Conservation (phyloP, 37 sponge, comb jelly and placozoan species). For the Aphrocallistes beatrix region DNA sequence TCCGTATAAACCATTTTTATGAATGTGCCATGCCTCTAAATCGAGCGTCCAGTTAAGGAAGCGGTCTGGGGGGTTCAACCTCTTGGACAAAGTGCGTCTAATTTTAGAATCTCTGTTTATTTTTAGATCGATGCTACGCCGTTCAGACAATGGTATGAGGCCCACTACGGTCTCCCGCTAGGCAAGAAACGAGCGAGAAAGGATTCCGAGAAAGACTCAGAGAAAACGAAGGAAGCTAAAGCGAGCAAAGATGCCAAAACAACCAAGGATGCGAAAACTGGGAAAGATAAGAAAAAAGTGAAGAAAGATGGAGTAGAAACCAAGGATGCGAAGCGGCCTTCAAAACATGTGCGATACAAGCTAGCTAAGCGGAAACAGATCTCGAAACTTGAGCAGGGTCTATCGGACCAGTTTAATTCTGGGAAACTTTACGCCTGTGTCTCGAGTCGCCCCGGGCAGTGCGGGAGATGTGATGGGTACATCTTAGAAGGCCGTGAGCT, state of each 20-base stretch:
- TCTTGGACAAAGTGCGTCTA: no score
- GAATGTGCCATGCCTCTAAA: no score
- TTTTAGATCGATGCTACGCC: conserved; percentile 77
- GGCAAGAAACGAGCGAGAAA: conserved; percentile 52
- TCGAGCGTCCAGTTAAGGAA: no score
- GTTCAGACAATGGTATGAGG: conserved; percentile 92
- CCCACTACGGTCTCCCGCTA: conserved; percentile 71
- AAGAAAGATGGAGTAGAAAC: neutral
- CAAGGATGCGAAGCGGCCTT: neutral
- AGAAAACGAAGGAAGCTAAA: neutral
- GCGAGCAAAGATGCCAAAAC: neutral
- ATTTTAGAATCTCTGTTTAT: no score
- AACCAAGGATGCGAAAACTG: neutral
- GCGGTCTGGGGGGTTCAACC: no score
- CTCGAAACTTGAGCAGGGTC: conserved; percentile 66
- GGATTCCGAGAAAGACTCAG: neutral
- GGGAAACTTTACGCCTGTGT: conserved; percentile 91
- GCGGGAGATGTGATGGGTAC: conserved; percentile 95
- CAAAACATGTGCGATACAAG: conserved; percentile 27
- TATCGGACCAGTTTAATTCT: conserved; percentile 90
- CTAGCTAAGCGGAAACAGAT: conserved; percentile 44
- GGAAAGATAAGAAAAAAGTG: neutral
- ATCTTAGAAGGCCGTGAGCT: conserved; percentile 91
- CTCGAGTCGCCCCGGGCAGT: conserved; percentile 88
- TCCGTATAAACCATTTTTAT: no score